Conservation (phyloP, 2,888 invertebrate genomes). For the Netelia inedita region DNA sequence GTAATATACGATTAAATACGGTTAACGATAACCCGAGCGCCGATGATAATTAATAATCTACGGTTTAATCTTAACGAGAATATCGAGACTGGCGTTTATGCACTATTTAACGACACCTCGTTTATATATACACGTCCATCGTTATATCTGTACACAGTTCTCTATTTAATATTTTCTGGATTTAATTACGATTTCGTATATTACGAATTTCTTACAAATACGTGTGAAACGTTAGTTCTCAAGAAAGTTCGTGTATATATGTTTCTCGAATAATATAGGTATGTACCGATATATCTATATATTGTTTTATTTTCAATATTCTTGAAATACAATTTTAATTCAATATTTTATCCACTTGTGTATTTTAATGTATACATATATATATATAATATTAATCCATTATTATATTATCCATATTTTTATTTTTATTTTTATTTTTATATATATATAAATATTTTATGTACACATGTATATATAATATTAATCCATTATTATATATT, state of each 20-base stretch:
- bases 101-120: slow-evolving; percentile 1
- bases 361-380: too few relatives aligned
- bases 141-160: neutral
- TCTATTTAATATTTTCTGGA: too few relatives aligned
- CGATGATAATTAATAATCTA: slow-evolving; percentile 64
- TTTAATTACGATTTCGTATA: too few relatives aligned
- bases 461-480: too few relatives aligned
- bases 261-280: neutral
- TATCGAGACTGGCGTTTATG: slow-evolving; percentile 43
- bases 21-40: slow-evolving; percentile 52
- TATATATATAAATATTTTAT: slow-evolving; percentile 14
- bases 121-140: neutral
- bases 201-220: neutral
- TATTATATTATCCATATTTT: neutral
- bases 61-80: slow-evolving; percentile 49
- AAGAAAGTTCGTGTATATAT: neutral
- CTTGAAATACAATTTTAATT: neutral
- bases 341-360: neutral
- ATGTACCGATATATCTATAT: slow-evolving; percentile 2
- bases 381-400: too few relatives aligned
- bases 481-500: neutral
- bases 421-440: too few relatives aligned
- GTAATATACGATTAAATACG: slow-evolving; percentile 57
- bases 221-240: slow-evolving; percentile 11
- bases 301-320: too few relatives aligned